Conservation (phyloP, 92 coral and sea anemone species). For the Virgularia gustaviana region DNA sequence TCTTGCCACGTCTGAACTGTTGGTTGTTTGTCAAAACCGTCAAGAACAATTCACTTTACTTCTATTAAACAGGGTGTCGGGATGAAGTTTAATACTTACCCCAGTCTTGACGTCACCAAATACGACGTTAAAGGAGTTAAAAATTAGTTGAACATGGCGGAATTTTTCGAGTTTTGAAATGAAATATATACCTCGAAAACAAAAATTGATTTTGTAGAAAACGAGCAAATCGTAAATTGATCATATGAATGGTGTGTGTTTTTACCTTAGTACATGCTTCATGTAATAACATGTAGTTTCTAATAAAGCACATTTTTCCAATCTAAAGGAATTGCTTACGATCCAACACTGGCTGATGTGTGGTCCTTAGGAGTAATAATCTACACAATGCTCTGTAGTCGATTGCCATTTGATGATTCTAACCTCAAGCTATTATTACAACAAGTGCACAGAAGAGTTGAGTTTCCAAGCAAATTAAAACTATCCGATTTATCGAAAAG, state of each 20-base stretch:
- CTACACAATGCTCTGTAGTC: slow-evolving; percentile 91
- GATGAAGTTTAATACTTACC: too few species aligned
- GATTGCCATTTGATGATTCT: slow-evolving; percentile 93
- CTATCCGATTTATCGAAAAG: slow-evolving; percentile 69
- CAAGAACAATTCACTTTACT: too few species aligned
- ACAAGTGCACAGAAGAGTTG: slow-evolving; percentile 88
- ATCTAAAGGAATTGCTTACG: slow-evolving; percentile 85
- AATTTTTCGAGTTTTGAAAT: too few species aligned
- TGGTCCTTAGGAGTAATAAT: slow-evolving; percentile 99
- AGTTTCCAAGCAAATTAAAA: slow-evolving; percentile 73
- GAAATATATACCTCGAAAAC: too few species aligned
- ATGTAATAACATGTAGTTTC: background rate
- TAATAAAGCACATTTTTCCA: background rate
- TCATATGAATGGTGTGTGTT: background rate
- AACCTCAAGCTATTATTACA: slow-evolving; percentile 83
- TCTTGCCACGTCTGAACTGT: too few species aligned
- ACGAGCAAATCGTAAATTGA: background rate
- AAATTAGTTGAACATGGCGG: too few species aligned
- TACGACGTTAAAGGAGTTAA: too few species aligned
- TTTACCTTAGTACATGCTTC: background rate
- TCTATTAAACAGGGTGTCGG: too few species aligned
- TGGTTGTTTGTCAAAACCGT: too few species aligned
- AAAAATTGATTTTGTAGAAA: too few species aligned
- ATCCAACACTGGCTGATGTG: slow-evolving; percentile 89
- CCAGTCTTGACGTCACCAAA: too few species aligned